Percentiles rank a stretch among this genome's conserved stretches.
These are phyloP conservation scores for Saturnia japonica DNA, from an alignment of 2,888 invertebrate genomes.

Conservation along the genomic window DNA sequence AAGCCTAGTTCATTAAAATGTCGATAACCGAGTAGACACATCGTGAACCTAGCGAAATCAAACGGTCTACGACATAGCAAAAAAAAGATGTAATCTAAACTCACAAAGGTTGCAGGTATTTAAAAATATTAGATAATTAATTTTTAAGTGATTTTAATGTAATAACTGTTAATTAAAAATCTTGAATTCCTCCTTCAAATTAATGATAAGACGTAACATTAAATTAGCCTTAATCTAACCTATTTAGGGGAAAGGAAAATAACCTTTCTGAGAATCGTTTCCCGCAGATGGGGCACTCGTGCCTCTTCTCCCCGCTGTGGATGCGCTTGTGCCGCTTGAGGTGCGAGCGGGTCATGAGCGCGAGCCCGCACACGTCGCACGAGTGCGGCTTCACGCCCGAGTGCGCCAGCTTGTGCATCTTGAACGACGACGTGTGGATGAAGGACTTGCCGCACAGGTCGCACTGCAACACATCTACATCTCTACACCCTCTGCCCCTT, in stretches of 20 bases:
- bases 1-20: no score
- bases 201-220: no score
- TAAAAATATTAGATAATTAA: no score
- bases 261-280: slow-evolving; percentile 83
- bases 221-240: no score
- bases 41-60: no score
- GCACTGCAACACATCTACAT: slow-evolving; percentile 61
- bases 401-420: slow-evolving; percentile 86
- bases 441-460: slow-evolving; percentile 84
- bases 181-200: no score
- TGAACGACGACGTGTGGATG: slow-evolving; percentile 86
- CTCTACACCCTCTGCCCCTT: neutral
- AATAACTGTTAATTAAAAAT: no score
- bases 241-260: slow-evolving; percentile 18
- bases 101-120: no score
- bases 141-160: no score
- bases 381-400: slow-evolving; percentile 83
- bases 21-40: no score
- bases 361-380: slow-evolving; percentile 83
- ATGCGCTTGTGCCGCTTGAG: slow-evolving; percentile 85
- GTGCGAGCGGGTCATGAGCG: slow-evolving; percentile 84
- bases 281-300: slow-evolving; percentile 81
- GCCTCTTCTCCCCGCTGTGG: slow-evolving; percentile 84
- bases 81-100: no score
- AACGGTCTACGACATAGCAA: no score